Evolutionary conservation across 1,140 invertebrate species (phyloP).

Genomic region (Tetragnatha versicolor): DNA sequence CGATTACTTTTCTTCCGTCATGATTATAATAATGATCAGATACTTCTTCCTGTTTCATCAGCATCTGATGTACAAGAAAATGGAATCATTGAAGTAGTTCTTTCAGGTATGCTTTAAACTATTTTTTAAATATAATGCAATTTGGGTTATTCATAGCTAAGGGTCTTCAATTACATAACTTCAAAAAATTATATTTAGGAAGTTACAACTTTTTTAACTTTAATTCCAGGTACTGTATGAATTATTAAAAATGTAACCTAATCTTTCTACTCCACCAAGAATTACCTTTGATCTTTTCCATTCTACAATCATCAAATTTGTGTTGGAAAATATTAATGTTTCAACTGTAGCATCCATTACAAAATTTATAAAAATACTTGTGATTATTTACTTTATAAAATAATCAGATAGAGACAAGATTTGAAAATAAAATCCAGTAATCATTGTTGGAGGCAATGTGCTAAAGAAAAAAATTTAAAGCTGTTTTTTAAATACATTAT

Average conservation of each 20-base stretch:
- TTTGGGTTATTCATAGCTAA: not conserved
- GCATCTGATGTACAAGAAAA: conserved; percentile 90
- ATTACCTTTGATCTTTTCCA: not conserved
- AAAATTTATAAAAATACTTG: too few relatives aligned
- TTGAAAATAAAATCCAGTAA: too few relatives aligned
- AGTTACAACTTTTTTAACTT: not conserved
- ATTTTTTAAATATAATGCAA: not conserved
- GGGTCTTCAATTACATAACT: not conserved
- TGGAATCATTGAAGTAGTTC: conserved; percentile 91
- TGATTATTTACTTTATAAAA: too few relatives aligned
- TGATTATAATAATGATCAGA: conserved; percentile 90
- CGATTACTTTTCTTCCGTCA: conserved; percentile 91
- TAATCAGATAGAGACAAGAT: too few relatives aligned
- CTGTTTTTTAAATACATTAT: too few relatives aligned
- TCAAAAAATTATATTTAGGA: not conserved
- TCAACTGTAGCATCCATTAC: too few relatives aligned
- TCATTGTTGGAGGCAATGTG: too few relatives aligned
- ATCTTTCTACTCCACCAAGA: not conserved
- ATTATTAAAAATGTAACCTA: not conserved
- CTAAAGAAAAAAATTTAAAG: too few relatives aligned
- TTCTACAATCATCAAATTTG: too few relatives aligned
- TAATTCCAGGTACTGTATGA: not conserved
- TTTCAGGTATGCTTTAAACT: conserved; percentile 74
- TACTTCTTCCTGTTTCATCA: conserved; percentile 80
- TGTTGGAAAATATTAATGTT: too few relatives aligned